phyloP scores from a whole-genome alignment of 2,797 vertebrate species.

The Mareca penelope region DNA sequence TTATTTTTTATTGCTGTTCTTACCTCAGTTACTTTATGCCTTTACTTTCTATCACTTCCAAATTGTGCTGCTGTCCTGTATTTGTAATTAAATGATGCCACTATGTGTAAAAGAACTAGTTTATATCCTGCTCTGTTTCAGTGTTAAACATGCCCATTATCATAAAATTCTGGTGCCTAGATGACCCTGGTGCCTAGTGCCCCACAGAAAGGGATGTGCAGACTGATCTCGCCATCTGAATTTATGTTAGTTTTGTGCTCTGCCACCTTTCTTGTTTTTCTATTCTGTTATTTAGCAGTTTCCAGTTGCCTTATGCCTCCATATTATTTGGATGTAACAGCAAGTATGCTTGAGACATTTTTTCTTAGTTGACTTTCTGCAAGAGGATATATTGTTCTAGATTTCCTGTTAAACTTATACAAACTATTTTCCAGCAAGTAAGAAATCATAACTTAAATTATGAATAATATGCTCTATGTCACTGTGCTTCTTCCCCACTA shows the following conservation, averaged over 20 bases:
- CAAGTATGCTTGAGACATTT: neutral
- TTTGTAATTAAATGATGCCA: neutral
- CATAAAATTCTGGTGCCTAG: neutral
- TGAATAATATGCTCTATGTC: neutral
- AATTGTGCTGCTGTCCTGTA: neutral
- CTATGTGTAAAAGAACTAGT: neutral
- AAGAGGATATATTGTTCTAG: neutral
- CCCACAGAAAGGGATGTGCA: neutral
- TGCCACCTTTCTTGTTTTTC: neutral
- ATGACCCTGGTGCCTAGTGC: neutral
- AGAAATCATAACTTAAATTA: neutral
- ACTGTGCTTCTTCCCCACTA: neutral
- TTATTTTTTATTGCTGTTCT: neutral
- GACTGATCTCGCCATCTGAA: neutral
- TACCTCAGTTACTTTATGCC: neutral
- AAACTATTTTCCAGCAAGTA: neutral
- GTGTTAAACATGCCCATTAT: neutral
- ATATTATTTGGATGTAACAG: rapidly evolving
- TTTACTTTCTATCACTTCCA: neutral
- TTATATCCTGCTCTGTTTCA: neutral
- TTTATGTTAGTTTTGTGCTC: neutral
- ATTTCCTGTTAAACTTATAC: neutral
- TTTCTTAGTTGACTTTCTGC: neutral
- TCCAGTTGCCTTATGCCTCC: neutral
- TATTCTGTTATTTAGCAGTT: neutral